Conservation (phyloP, 2,797 vertebrate species). For the Lagorchestes hirsutus region DNA sequence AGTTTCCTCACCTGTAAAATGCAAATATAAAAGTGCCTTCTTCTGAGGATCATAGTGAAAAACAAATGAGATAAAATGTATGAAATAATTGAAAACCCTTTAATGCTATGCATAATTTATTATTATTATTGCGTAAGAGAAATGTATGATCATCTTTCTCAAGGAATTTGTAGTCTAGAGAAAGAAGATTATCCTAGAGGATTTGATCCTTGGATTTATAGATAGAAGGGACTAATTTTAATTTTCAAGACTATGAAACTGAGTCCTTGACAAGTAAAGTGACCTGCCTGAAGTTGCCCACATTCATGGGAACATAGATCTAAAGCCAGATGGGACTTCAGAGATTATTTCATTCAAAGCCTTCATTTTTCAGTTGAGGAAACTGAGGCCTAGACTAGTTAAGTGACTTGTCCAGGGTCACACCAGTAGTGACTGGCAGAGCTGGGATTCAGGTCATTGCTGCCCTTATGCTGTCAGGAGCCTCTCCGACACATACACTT, state of each 20-base stretch:
- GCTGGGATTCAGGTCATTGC: background rate
- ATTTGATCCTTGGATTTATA: background rate
- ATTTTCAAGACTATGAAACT: background rate
- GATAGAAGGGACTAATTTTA: background rate
- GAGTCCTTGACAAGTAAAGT: background rate
- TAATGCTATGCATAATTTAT: too few relatives aligned
- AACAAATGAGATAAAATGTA: too few relatives aligned
- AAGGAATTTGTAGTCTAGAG: background rate
- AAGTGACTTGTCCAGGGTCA: background rate
- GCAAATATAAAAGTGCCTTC: too few relatives aligned
- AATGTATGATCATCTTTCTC: background rate
- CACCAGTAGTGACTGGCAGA: accelerated
- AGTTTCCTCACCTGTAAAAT: too few relatives aligned
- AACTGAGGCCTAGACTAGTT: background rate
- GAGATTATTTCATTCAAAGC: background rate
- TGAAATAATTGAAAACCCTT: too few relatives aligned
- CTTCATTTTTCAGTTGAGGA: background rate
- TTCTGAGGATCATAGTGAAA: too few relatives aligned
- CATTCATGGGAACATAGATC: background rate
- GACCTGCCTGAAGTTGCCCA: background rate
- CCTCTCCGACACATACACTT: background rate
- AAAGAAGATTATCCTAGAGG: background rate
- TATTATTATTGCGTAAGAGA: background rate
- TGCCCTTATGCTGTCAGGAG: background rate
- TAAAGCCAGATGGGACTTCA: background rate